Conservation (phyloP, 2,113 vertebrate genomes). For the Ctenodactylus gundi region DNA sequence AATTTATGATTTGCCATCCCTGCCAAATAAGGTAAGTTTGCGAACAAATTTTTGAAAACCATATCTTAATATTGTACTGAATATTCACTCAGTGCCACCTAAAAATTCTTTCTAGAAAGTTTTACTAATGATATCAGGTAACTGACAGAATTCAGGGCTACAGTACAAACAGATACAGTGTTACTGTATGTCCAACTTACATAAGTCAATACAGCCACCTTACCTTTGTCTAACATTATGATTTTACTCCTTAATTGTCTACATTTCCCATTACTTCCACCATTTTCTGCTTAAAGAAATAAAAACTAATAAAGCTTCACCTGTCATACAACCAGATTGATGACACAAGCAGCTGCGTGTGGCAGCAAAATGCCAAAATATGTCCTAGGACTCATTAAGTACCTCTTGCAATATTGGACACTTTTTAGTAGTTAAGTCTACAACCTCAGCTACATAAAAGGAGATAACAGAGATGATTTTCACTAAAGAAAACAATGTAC, state of each 20-base stretch:
- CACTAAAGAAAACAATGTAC: neutral
- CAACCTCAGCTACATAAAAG: neutral
- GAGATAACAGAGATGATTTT: constrained; percentile 25
- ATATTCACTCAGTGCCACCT: neutral
- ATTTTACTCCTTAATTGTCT: constrained; percentile 44
- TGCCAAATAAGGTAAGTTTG: neutral
- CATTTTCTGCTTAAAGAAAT: neutral
- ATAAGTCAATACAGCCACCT: neutral
- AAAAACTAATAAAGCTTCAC: constrained; percentile 46
- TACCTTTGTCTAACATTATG: constrained; percentile 22
- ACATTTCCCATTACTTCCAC: constrained; percentile 36
- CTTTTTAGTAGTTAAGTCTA: constrained; percentile 1
- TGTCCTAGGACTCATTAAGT: constrained; percentile 42
- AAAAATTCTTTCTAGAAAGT: neutral
- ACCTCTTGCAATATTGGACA: constrained; percentile 53
- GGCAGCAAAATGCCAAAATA: constrained; percentile 59
- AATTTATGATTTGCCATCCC: constrained; percentile 11
- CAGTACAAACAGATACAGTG: constrained; percentile 43
- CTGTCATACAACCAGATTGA: constrained; percentile 57
- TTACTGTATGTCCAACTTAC: constrained; percentile 37
- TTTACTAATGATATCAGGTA: constrained; percentile 15
- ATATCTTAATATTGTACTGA: constrained; percentile 33
- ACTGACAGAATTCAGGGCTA: constrained; percentile 43
- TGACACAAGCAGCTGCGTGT: constrained; percentile 49
- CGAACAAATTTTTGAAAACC: constrained; percentile 37